phyloP scores from a whole-genome alignment of 2,888 invertebrate genomes.

The Lithophane socia region DNA sequence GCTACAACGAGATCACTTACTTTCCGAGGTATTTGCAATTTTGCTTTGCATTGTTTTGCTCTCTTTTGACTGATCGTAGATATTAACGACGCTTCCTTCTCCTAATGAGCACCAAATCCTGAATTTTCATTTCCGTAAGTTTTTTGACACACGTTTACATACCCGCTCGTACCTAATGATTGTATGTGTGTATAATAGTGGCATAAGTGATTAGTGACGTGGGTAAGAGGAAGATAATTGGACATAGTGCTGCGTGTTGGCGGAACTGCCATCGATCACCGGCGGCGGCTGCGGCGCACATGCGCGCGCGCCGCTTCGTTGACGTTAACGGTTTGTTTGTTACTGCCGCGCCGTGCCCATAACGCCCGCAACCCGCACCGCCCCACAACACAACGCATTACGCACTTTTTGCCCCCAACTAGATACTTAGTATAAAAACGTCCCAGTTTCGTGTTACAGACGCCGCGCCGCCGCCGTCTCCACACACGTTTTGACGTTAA shows the following conservation, averaged over 20 bases:
- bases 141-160: constrained; percentile 17
- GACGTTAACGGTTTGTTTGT: constrained; percentile 79
- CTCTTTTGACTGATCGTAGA: background rate
- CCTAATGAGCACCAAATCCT: constrained; percentile 12
- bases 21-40: no score
- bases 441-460: constrained; percentile 70
- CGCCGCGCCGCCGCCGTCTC: constrained; percentile 52
- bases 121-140: constrained; percentile 32
- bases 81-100: background rate
- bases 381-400: constrained; percentile 61
- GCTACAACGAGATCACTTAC: no score
- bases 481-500: constrained; percentile 64
- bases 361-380: constrained; percentile 22
- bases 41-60: no score
- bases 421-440: constrained; percentile 51
- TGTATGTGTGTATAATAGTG: constrained; percentile 25
- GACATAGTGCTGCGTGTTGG: constrained; percentile 58
- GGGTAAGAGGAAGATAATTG: constrained; percentile 56
- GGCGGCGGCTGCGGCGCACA: constrained; percentile 60
- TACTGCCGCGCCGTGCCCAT: constrained; percentile 40
- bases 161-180: background rate
- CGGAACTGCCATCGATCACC: constrained; percentile 67
- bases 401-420: constrained; percentile 68
- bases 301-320: constrained; percentile 66
- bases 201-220: constrained; percentile 44